Base-by-base conservation (phyloP, 2,888 invertebrate species). In the Rotaria magnacalcarata region DNA sequence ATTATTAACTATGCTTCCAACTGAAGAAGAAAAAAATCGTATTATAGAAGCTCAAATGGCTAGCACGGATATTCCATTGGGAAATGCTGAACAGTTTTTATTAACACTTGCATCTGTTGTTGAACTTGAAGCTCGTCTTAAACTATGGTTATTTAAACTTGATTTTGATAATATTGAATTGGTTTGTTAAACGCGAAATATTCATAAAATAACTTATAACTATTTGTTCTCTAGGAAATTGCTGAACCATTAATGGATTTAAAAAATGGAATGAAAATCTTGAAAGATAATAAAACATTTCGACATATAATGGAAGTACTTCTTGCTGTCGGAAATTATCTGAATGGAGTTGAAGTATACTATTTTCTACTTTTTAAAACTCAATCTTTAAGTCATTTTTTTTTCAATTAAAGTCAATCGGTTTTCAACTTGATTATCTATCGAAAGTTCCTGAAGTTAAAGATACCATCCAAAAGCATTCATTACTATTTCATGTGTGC, bases 381-480 rank as follows among this genome's bases (percentile, higher is more conserved):
- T 27, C 8, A 52, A 16, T 3, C 16, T 52, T 16, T 52, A 52
- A 4, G 52, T 14, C 3, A 4, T 3, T 52, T 52, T 52, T 52
- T 52, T 14, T 86, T 86, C 11, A 84, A n/a, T 41, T 88, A 86
- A 90, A 93, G 93, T 95, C 96, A 60, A 96, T 96, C 92, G 99
- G 98, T 50, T 99, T 99, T 92, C 95, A 97, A 90, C 93, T 99
- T 88, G 98, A 99, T 90, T 99, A 98, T 92, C 93, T 99, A 89
- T 94, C 96, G 84, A 97, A 98, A 93, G 92, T 93, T n/a, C 96
- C 97, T 90, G 96, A 99, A 93, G 96, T 99, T 84, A 97, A 98
- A 92, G 98, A 98, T 92, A 98, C 98, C 0, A 97, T 99, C 75
- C 96, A 99, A 91, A 99, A 99, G 91, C 97, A 99, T 92, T 96